Conservation (phyloP, 2,113 vertebrate genomes). For the Rhagologus leucostigma region DNA sequence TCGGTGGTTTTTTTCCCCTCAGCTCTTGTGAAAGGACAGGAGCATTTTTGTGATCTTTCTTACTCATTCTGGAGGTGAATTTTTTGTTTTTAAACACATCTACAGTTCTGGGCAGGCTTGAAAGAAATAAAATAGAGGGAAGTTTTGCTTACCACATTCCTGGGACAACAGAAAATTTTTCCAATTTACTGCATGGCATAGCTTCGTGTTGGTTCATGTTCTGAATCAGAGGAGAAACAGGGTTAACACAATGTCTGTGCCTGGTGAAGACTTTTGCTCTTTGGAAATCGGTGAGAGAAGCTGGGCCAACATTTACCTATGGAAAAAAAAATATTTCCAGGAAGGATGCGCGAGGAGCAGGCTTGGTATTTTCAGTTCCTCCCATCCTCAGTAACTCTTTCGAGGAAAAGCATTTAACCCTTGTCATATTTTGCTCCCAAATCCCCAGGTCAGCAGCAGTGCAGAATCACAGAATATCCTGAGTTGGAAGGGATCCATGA, state of each 20-base stretch:
- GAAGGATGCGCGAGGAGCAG: accelerated
- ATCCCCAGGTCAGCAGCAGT: neutral
- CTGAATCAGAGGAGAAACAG: neutral
- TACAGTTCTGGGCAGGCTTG: neutral
- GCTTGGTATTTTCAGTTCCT: neutral
- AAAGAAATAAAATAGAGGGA: neutral
- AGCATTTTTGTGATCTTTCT: neutral
- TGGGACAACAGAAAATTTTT: neutral
- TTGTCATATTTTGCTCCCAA: neutral
- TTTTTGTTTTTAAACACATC: neutral
- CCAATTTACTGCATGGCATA: neutral
- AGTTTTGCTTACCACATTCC: neutral
- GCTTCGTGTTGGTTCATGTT: neutral
- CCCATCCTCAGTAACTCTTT: neutral
- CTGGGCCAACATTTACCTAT: neutral
- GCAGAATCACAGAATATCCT: neutral
- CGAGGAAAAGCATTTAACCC: neutral
- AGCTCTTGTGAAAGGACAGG: neutral
- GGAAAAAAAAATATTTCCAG: neutral
- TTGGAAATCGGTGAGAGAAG: neutral
- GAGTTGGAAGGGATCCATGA: neutral
- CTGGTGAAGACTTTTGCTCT: neutral
- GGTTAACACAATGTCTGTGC: neutral
- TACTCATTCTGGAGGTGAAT: neutral
- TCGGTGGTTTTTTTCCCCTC: accelerated